Evolutionary conservation across 2,797 vertebrate genomes (phyloP).

Genomic region (Lepilemur ruficaudatus): DNA sequence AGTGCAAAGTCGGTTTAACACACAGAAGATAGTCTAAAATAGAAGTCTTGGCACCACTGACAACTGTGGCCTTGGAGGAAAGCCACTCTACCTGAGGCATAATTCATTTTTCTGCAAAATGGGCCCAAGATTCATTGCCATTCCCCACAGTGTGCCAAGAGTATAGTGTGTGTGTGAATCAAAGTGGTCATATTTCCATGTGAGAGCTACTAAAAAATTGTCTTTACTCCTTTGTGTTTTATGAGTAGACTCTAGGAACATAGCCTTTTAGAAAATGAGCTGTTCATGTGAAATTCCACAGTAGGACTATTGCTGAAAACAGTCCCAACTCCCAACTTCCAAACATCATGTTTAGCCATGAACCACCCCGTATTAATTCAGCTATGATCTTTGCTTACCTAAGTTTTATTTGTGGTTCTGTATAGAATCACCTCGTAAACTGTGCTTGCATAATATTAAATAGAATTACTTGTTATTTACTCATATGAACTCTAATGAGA

Average conservation of each 20-base stretch:
- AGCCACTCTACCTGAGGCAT: background rate
- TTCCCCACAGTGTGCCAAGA: background rate
- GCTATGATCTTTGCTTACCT: conserved; percentile 4
- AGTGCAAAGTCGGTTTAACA: background rate
- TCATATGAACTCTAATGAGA: background rate
- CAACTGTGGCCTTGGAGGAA: background rate
- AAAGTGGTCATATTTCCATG: background rate
- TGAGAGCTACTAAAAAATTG: background rate
- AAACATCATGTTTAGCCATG: background rate
- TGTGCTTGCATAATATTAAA: background rate
- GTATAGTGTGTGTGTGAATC: background rate
- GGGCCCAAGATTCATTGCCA: background rate
- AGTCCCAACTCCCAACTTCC: background rate
- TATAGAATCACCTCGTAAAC: background rate
- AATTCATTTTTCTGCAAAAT: background rate
- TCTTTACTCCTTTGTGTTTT: background rate
- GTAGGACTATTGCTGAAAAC: background rate
- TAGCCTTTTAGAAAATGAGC: background rate
- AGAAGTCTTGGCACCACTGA: background rate
- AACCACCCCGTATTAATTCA: background rate
- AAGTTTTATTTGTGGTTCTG: background rate
- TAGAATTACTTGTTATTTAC: background rate
- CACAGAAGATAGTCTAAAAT: background rate
- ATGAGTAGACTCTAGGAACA: background rate
- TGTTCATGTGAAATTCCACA: background rate